Evolutionary conservation across 2,797 vertebrate species (phyloP), one percentile per base, ranked within the genome.

Genomic region (Coccyzus lansbergi): DNA sequence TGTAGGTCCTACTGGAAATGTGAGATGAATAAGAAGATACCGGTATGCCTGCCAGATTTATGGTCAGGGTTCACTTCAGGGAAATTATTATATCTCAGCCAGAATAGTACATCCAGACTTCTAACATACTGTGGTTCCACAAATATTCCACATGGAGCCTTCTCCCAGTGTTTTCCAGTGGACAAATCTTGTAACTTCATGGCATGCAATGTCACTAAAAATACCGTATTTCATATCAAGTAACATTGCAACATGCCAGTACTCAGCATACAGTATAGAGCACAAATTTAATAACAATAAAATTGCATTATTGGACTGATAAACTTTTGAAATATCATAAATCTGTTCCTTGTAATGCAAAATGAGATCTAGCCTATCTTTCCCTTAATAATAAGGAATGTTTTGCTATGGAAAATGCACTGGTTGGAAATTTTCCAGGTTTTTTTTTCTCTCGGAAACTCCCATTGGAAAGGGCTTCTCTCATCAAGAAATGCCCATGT

Each of bases 21-120:
- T 74, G 58, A 79, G 80, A 86, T 84, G 83, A 90, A 84, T 90
- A 93, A 95, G 76, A 90, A 92, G 88, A 95, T 69, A 59, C 26
- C 49, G 36, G 36, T 31, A 63, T 36, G 31, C 67, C 76, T 90
- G 31, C 21, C 75, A 86, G 83, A 90, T 83, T 93, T 94, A 90
- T 63, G 48, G 55, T 64, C 2, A 3, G 77, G 56, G 80, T 86
- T 96, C 67, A 75, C 68, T 69, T 92, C 53, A 92, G 79, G 53
- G 75, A 88, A 91, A 71, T 77, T 10, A 56, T 64, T 94, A 20
- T 76, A 38, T 31, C 29, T 89, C 42, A 67, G 24, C 34, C 65
- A 89, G 25, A 7, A 10, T 34, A 53, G 40, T 59, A 52, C 19
- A 83, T 38, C n/a, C 26, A 52, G 26, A 7, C 36, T 78, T 69